phyloP scores from a whole-genome alignment of 2,797 vertebrate species.

The Gobionotothen gibberifrons region DNA sequence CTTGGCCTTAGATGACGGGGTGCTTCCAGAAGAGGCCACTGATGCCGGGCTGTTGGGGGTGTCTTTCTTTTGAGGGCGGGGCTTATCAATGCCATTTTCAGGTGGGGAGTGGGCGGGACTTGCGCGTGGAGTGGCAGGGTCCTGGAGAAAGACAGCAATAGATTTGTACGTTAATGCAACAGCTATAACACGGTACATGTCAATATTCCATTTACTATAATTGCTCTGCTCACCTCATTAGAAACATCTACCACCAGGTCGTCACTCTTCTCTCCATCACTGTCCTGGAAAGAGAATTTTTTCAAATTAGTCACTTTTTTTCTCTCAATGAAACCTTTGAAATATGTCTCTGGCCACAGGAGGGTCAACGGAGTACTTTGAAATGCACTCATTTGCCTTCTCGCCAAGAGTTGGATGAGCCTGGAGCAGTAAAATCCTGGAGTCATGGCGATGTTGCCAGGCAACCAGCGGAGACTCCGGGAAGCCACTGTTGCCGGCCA shows the following conservation, averaged over 20 bases:
- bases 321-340: slow-evolving; percentile 1
- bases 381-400: neutral
- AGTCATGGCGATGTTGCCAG: slow-evolving; percentile 14
- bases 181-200: neutral
- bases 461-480: slow-evolving; percentile 18
- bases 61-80: slow-evolving; percentile 96
- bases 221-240: slow-evolving; percentile 89
- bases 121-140: slow-evolving; percentile 94
- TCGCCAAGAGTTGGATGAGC: slow-evolving; percentile 13
- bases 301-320: slow-evolving; percentile 32
- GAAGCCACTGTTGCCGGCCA: neutral
- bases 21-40: slow-evolving; percentile 97
- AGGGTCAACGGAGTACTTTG: neutral
- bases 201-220: slow-evolving; percentile 9
- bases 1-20: slow-evolving; percentile 99
- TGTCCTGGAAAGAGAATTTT: slow-evolving; percentile 87
- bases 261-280: slow-evolving; percentile 98
- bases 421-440: slow-evolving; percentile 22
- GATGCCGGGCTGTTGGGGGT: slow-evolving; percentile 97
- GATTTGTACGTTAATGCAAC: slow-evolving; percentile 11
- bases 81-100: slow-evolving; percentile 98
- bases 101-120: slow-evolving; percentile 96
- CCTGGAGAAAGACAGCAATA: slow-evolving; percentile 77
- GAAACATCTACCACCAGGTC: slow-evolving; percentile 99
- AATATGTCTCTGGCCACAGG: neutral